Conservation (phyloP, 2,113 vertebrate species). For the Stigmatopora nigra region DNA sequence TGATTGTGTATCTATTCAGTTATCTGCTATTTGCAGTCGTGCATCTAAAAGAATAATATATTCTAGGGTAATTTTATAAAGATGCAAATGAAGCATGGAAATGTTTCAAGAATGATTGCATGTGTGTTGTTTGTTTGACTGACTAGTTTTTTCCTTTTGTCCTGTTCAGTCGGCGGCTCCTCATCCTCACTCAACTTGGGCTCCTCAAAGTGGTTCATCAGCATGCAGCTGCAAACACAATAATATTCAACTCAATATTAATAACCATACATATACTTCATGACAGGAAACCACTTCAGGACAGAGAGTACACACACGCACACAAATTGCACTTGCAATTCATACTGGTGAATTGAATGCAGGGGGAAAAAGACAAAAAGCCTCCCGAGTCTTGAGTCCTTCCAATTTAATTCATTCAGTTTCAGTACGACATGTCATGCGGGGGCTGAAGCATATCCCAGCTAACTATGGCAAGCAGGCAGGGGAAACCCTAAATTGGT, state of each 20-base stretch:
- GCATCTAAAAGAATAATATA: not conserved
- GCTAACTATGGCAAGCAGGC: too few relatives aligned
- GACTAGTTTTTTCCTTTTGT: constrained; percentile 93
- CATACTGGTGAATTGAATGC: constrained; percentile 47
- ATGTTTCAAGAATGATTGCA: not conserved
- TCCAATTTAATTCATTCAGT: constrained; percentile 9
- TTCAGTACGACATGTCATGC: too few relatives aligned
- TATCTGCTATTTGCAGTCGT: not conserved
- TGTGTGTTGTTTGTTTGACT: constrained; percentile 30
- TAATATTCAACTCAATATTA: constrained; percentile 50
- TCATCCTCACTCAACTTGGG: constrained; percentile 83
- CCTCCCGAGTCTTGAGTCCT: constrained; percentile 29
- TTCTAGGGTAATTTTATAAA: constrained; percentile 1
- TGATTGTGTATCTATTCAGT: not conserved
- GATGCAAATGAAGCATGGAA: not conserved
- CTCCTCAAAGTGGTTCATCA: constrained; percentile 88
- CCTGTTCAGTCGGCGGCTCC: constrained; percentile 94
- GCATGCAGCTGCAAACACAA: constrained; percentile 82
- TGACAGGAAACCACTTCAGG: constrained; percentile 35
- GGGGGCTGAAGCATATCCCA: too few relatives aligned
- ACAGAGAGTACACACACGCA: constrained; percentile 15
- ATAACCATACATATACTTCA: constrained; percentile 41
- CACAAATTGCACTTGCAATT: constrained; percentile 25
- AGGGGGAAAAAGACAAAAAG: constrained; percentile 31
- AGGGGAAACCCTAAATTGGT: too few relatives aligned